phyloP scores from a whole-genome alignment of 2,888 invertebrate genomes.

The Ommatoiulus sabulosus region DNA sequence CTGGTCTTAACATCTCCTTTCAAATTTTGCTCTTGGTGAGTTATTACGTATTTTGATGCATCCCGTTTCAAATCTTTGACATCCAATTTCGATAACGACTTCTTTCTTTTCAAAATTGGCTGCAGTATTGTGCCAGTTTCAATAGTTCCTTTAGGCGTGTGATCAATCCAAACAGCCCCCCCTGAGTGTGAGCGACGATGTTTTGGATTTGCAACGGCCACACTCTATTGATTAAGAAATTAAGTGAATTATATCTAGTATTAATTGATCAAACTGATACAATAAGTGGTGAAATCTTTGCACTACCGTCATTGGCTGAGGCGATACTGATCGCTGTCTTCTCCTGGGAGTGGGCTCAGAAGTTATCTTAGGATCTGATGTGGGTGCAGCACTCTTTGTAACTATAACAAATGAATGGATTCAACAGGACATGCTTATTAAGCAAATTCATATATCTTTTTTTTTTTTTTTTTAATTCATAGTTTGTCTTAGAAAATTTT shows the following conservation, averaged over 20 bases:
- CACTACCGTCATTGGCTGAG: constrained; percentile 29
- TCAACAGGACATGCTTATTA: neutral
- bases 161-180: constrained; percentile 86
- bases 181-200: constrained; percentile 86
- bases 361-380: constrained; percentile 55
- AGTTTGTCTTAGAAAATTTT: neutral
- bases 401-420: neutral
- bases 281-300: neutral
- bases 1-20: constrained; percentile 95
- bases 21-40: constrained; percentile 91
- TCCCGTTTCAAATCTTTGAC: constrained; percentile 76
- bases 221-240: constrained; percentile 70
- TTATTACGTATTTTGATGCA: constrained; percentile 88
- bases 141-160: constrained; percentile 79
- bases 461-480: too few species aligned
- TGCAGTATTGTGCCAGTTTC: constrained; percentile 89
- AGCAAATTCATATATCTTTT: neutral
- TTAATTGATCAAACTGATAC: neutral
- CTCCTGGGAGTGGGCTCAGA: constrained; percentile 61
- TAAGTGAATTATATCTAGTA: neutral
- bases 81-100: constrained; percentile 85
- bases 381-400: neutral
- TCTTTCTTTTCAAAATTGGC: constrained; percentile 83
- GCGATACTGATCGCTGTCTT: constrained; percentile 52
- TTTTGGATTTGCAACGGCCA: constrained; percentile 78